Evolutionary conservation across 1,140 invertebrate genomes (phyloP).

Genomic region (Popillia japonica): DNA sequence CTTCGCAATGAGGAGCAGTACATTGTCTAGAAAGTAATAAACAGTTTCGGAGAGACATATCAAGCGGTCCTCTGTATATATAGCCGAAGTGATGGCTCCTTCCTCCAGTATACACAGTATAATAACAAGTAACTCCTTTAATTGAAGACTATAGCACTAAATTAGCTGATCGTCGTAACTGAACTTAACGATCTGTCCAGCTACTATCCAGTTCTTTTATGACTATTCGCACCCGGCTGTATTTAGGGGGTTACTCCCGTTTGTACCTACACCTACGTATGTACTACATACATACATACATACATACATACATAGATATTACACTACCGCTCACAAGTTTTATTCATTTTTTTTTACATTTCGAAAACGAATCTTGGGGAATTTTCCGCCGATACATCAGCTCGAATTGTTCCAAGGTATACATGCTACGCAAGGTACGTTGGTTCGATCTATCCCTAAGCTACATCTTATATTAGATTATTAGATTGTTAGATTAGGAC

Average conservation of each 20-base stretch:
- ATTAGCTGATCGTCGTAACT: constrained; percentile 54
- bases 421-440: neutral
- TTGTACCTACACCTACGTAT: too few relatives aligned
- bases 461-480: neutral
- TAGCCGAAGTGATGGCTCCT: constrained; percentile 27
- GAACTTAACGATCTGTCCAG: constrained; percentile 54
- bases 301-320: too few relatives aligned
- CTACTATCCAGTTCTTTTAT: constrained; percentile 46
- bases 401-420: too few relatives aligned
- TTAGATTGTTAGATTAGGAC: neutral
- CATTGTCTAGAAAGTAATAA: constrained; percentile 34
- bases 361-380: too few relatives aligned
- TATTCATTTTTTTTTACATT: too few relatives aligned
- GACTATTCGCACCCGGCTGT: constrained; percentile 35
- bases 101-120: constrained; percentile 42
- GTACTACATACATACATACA: too few relatives aligned
- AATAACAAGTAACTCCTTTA: constrained; percentile 53
- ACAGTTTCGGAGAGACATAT: constrained; percentile 32
- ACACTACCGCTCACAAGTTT: too few relatives aligned
- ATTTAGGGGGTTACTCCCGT: constrained; percentile 31
- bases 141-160: constrained; percentile 54
- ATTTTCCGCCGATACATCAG: too few relatives aligned
- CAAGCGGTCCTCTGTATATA: neutral
- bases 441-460: neutral
- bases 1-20: constrained; percentile 23